Evolutionary conservation across 2,797 vertebrate genomes (phyloP), one percentile per base, ranked within the genome.

Genomic region (Scyliorhinus canicula): DNA sequence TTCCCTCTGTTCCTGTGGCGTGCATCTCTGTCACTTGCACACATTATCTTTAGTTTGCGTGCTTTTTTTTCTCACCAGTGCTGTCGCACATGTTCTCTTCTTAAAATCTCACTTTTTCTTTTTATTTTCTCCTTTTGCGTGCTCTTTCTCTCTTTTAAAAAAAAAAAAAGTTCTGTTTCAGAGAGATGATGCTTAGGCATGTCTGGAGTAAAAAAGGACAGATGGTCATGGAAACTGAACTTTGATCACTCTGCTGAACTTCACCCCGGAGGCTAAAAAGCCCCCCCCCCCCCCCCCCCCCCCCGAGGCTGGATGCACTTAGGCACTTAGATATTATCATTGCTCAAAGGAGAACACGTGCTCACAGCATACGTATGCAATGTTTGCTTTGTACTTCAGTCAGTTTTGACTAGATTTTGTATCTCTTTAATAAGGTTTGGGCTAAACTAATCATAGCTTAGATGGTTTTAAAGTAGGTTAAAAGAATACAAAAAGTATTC

Each of bases 351-450:
- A 44, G 79, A 82, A 82, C 19, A 47, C 40, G 2, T 65, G 88
- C 57, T 91, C n/a, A 40, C 57, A 91, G n/a, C 88, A n/a, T 63
- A 16, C 8, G n/a, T 91, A 91, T 91, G 88, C 88, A 91, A 65
- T 63, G 88, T 91, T 91, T 91, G 88, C 88, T 91, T 63, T 91
- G 88, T 63, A 91, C 21, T 65, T 65, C 35, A 91, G 57, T 90
- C 55, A 63, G 86, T 91, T 60, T 91, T 91, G 88, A 44, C 88
- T 91, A 65, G 88, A 91, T 26, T 65, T 65, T 63, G 57, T 65
- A 52, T 86, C 52, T 55, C 52, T 91, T 91, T 63, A 88, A 24
- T 88, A 91, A 91, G 19, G 57, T 91, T 60, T 91, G 7, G 24
- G 16, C 40, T 44, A 91, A 91, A 91, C 57, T 91, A 91, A 91